Conservation (phyloP, 2,797 vertebrate species). For the Merluccius polli region DNA sequence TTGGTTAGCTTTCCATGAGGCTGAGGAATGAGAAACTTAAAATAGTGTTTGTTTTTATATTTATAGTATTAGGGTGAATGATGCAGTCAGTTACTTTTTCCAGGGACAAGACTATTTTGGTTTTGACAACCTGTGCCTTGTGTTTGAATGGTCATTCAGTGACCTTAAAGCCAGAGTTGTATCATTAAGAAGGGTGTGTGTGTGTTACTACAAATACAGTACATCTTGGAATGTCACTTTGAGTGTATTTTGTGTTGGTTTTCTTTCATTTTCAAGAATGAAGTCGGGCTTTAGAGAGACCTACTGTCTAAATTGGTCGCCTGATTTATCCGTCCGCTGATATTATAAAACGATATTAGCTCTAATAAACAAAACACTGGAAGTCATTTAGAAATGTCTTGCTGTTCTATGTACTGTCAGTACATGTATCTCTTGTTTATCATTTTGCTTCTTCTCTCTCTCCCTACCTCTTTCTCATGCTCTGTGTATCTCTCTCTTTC, state of each 20-base stretch:
- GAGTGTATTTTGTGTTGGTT: neutral
- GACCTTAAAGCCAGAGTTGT: neutral
- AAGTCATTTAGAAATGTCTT: no score
- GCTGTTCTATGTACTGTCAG: neutral
- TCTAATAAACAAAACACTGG: no score
- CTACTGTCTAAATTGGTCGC: no score
- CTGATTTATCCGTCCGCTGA: neutral
- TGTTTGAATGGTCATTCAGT: neutral
- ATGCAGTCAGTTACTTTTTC: neutral
- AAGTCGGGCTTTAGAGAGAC: neutral
- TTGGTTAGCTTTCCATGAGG: neutral
- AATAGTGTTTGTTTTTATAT: neutral
- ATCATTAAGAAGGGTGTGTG: neutral
- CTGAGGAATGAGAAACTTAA: neutral
- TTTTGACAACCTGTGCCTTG: neutral
- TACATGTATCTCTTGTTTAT: neutral
- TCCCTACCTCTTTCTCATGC: neutral
- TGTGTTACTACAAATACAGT: neutral
- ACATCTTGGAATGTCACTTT: neutral
- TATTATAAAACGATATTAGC: neutral
- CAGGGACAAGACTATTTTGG: constrained; percentile 1
- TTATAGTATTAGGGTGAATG: neutral
- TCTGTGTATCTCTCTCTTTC: neutral
- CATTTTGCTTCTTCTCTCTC: neutral
- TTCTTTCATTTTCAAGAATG: neutral